Evolutionary conservation across 2,113 vertebrate species (phyloP).

Genomic region (Sapajus apella): DNA sequence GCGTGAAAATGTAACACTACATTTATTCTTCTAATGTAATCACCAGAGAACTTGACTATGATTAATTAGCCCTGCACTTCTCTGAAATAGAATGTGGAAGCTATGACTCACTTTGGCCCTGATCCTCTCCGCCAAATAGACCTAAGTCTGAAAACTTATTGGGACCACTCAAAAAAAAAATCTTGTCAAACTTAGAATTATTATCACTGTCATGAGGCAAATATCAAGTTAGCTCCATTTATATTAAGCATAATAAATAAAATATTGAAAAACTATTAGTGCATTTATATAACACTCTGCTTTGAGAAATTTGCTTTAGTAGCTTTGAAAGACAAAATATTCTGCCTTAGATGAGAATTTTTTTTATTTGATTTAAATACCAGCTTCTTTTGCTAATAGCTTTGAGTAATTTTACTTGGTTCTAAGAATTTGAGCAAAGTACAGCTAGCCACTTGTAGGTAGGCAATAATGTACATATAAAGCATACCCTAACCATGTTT

Average conservation of each 20-base stretch:
- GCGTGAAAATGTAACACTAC: background rate
- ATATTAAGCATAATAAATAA: background rate
- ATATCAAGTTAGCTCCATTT: background rate
- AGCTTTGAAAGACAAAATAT: slow-evolving; percentile 14
- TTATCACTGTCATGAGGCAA: background rate
- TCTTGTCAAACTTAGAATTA: background rate
- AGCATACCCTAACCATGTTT: background rate
- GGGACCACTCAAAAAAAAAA: background rate
- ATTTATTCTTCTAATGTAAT: background rate
- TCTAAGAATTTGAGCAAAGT: background rate
- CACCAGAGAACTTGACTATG: background rate
- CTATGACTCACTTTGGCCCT: background rate
- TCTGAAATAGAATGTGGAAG: background rate
- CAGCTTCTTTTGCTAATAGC: background rate
- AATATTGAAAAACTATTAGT: background rate
- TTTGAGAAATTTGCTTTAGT: slow-evolving; percentile 16
- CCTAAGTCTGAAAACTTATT: background rate
- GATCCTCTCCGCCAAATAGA: background rate
- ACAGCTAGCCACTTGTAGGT: background rate
- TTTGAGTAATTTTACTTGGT: background rate
- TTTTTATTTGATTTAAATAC: slow-evolving; percentile 10
- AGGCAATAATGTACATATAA: background rate
- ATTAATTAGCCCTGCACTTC: background rate
- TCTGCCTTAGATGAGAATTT: background rate
- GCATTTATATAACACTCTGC: background rate